phyloP scores from a whole-genome alignment of 2,888 invertebrate genomes.

The Erebia aethiops region DNA sequence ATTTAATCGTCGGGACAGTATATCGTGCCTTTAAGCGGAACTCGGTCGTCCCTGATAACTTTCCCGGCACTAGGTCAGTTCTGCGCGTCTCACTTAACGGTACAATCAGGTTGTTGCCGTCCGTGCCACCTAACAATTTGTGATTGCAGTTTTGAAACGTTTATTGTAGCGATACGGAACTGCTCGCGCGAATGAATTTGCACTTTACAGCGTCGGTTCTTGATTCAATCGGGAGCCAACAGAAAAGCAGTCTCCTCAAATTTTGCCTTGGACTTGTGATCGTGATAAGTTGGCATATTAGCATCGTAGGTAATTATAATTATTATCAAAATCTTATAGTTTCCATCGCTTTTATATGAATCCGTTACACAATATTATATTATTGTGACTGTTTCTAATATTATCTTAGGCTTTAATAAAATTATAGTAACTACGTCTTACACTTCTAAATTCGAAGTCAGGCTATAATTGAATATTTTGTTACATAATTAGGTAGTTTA shows the following conservation, averaged over 20 bases:
- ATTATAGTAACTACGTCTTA: neutral
- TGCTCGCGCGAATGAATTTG: constrained; percentile 48
- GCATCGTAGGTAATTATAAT: constrained; percentile 30
- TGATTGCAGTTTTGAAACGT: constrained; percentile 77
- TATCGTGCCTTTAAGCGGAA: constrained; percentile 64
- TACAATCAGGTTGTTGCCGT: constrained; percentile 79
- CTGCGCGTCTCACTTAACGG: constrained; percentile 78
- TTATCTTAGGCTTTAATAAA: constrained; percentile 1
- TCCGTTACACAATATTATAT: constrained; percentile 39
- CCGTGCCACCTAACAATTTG: constrained; percentile 74
- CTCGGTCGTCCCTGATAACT: constrained; percentile 74
- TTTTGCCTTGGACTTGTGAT: constrained; percentile 66
- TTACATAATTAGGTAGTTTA: neutral
- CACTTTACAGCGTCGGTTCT: constrained; percentile 50
- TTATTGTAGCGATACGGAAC: constrained; percentile 57
- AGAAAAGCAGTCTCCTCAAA: constrained; percentile 21
- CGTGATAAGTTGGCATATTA: constrained; percentile 38
- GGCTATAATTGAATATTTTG: neutral
- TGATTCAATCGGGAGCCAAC: constrained; percentile 18
- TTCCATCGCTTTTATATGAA: constrained; percentile 33
- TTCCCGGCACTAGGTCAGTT: constrained; percentile 82
- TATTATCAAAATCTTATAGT: constrained; percentile 34
- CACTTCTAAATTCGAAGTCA: neutral
- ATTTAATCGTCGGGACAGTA: constrained; percentile 42
- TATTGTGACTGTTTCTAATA: constrained; percentile 38